Base-by-base conservation (phyloP, 2,113 vertebrate species). In the Aegotheles bennettii region DNA sequence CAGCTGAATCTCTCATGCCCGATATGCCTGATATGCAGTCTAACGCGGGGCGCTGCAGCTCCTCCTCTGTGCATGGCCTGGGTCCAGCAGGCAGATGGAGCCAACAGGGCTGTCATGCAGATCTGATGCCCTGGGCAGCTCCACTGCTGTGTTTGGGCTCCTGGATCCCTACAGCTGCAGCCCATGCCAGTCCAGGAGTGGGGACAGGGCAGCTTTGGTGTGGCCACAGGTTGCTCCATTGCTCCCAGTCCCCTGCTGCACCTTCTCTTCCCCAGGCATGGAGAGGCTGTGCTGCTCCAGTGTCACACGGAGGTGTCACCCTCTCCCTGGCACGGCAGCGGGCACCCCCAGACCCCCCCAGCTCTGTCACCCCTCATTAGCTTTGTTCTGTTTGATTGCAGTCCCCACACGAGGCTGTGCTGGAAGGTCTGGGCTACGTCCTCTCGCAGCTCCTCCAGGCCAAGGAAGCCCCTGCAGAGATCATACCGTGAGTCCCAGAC, bases 381-480 rank as follows among this genome's bases (percentile, higher is more conserved):
- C 60, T 51, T 16, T 71, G 71, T 33, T 90, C 28, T 96, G 25
- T 97, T 53, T 96, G 94, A 91, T 98, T 97, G 90, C 98, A 99
- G 98, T 98, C 97, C 38, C 98, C 98, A 0, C 98, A 99, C 4
- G 95, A 98, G 88, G 98, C 98, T 3, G 98, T 99, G 95, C 98
- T 99, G 94, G 99, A 99, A 98, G 99, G 99, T 16, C 97, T 97
- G 19, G 99, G 98, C 25, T 99, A 99, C 8, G 97, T 98, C 42
- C 98, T 99, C 87, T 99, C 99, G 3, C 99, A 99, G 96, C 98
- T 99, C 56, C 98, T 99, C n/a, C 99, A 99, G 90, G 97, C 98
- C 71, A 98, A 98, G 91, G 98, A 99, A 93, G 98, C 98, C 12
- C 92, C 98, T 47, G 80, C 97, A 18, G 98, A 98, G 95, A 98